These are phyloP conservation scores for Embidobia sp. DNA, from an alignment of 2,888 invertebrate genomes.

Conservation along the genomic window DNA sequence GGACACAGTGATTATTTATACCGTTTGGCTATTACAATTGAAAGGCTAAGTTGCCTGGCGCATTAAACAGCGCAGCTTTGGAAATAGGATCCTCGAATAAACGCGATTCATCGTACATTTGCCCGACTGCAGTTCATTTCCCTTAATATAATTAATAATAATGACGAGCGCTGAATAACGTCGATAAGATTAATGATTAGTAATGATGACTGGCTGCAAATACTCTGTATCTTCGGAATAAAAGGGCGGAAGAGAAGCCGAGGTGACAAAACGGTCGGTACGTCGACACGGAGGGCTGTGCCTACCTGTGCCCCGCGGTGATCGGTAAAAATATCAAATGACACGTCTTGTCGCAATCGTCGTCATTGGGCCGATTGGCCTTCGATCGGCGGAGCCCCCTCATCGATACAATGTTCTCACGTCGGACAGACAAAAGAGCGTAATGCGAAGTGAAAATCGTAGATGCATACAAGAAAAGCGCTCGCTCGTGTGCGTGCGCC, in stretches of 20 bases:
- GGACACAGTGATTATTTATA: too few species aligned
- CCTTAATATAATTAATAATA: constrained; percentile 50
- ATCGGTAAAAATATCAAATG: constrained; percentile 68
- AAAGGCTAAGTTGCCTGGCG: too few species aligned
- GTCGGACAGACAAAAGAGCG: constrained; percentile 73
- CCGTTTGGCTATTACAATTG: too few species aligned
- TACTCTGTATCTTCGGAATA: constrained; percentile 15
- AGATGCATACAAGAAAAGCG: constrained; percentile 53
- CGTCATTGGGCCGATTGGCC: constrained; percentile 70
- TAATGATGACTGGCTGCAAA: constrained; percentile 49
- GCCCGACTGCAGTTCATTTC: constrained; percentile 27
- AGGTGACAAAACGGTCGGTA: constrained; percentile 47
- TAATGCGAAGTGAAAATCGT: constrained; percentile 70
- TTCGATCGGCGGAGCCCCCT: constrained; percentile 69
- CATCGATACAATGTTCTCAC: constrained; percentile 76
- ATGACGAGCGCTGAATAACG: constrained; percentile 39
- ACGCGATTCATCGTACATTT: constrained; percentile 29
- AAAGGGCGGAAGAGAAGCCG: background rate
- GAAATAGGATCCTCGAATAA: too few species aligned
- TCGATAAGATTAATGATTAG: constrained; percentile 55
- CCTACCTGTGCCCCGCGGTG: constrained; percentile 63
- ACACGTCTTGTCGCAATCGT: constrained; percentile 52
- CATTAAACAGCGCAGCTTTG: too few species aligned
- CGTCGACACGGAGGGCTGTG: constrained; percentile 26
- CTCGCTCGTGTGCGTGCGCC: background rate